Base-by-base conservation (phyloP, 2,888 invertebrate genomes). In the Eilema griseolum region DNA sequence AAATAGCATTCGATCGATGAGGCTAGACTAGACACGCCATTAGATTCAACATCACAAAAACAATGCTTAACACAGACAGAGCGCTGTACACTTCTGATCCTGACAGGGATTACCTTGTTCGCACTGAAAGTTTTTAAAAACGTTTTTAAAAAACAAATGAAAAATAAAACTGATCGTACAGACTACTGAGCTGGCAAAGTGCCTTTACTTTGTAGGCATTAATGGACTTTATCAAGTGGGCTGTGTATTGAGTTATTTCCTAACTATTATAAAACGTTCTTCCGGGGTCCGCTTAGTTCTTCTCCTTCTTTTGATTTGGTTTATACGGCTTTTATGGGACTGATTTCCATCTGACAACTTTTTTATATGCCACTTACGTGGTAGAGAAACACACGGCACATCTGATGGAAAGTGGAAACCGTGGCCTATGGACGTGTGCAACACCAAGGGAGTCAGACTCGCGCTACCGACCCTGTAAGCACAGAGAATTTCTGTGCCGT, bases 11-110 rank as follows among this genome's bases (percentile, higher is more conserved):
- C 24, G 61, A 61, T 67, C 67, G 61, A 67, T 67, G 16, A 14
- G 67, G 46, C 67, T 67, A 67, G 67, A 67, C 67, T 46, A 41
- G 41, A 31, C 46, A 31, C 46, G 52, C 67, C 60, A 57, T 33
- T 67, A 61, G 41, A 60, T 46, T 67, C 26, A 60, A 41, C 46
- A 2, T n/a, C 46, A 26, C 60, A 37, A n/a, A 33, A 57, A 57
- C 46, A 59, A 7, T 59, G 26, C 14, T 10, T 26, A 26, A 59
- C 24, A 26, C 59, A 59, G 59, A 46, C 20, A 20, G 7, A 46
- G 46, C 20, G 4, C 7, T 1, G 5, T 20, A 20, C 46, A 16
- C 20, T 46, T 20, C 46, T 46, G 46, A 46, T 46, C 41, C 46
- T 46, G 46, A 46, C 20, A 46, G 20, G 20, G 46, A 46, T 46